phyloP scores from a whole-genome alignment of 2,888 invertebrate genomes.

The Heliconius cydno region DNA sequence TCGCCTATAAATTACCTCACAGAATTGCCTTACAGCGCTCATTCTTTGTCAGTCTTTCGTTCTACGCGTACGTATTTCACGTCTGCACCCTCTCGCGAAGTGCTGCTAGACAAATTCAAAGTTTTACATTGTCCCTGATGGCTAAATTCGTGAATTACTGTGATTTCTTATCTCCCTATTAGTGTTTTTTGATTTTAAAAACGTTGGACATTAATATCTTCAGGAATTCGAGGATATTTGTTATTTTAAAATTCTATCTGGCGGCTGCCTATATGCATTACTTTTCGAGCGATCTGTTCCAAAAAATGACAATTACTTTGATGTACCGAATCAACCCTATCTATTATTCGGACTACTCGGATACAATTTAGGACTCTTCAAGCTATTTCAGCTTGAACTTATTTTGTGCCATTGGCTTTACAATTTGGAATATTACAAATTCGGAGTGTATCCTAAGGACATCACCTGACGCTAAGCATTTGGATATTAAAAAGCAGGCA shows the following conservation, averaged over 20 bases:
- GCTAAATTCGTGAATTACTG: slow-evolving; percentile 74
- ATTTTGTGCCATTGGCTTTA: slow-evolving; percentile 76
- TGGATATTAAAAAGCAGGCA: slow-evolving; percentile 48
- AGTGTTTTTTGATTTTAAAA: slow-evolving; percentile 56
- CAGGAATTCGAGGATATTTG: slow-evolving; percentile 41
- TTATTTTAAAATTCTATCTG: slow-evolving; percentile 64
- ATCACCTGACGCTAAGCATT: slow-evolving; percentile 68
- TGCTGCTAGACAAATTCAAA: slow-evolving; percentile 38
- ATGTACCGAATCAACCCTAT: slow-evolving; percentile 85
- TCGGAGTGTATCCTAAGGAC: slow-evolving; percentile 76
- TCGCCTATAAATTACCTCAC: slow-evolving; percentile 68
- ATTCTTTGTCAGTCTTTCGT: slow-evolving; percentile 56
- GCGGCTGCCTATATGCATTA: slow-evolving; percentile 75
- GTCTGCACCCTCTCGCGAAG: slow-evolving; percentile 40
- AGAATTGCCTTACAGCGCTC: slow-evolving; percentile 50
- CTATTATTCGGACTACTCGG: slow-evolving; percentile 87
- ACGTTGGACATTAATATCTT: slow-evolving; percentile 41
- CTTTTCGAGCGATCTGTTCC: slow-evolving; percentile 66
- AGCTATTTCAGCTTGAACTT: slow-evolving; percentile 60
- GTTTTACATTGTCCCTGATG: slow-evolving; percentile 62
- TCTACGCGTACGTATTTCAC: slow-evolving; percentile 45
- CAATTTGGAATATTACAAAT: slow-evolving; percentile 79
- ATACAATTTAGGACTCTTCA: slow-evolving; percentile 81
- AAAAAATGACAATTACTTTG: slow-evolving; percentile 80
- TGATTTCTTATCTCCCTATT: slow-evolving; percentile 75